These are phyloP conservation scores for Gobiocypris rarus DNA, from an alignment of 2,113 vertebrate species.

Conservation along the genomic window DNA sequence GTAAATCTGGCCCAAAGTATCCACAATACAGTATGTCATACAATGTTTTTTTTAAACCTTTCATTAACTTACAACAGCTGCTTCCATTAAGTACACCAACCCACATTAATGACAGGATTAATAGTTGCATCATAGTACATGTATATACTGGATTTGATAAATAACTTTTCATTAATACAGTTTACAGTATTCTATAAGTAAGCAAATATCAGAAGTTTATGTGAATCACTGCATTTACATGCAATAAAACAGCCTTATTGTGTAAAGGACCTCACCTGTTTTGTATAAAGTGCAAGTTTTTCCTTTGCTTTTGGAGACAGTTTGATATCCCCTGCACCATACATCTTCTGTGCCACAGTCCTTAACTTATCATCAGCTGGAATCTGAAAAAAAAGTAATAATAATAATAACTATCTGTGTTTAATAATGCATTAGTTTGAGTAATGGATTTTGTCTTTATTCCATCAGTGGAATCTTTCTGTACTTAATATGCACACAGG, in stretches of 20 bases:
- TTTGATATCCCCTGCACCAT: slow-evolving; percentile 81
- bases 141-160: background rate
- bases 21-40: background rate
- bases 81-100: background rate
- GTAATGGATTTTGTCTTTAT: background rate
- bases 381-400: slow-evolving; percentile 67
- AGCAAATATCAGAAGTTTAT: background rate
- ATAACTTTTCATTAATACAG: background rate
- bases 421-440: background rate
- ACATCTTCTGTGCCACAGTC: slow-evolving; percentile 82
- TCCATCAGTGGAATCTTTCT: background rate
- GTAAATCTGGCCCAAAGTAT: background rate
- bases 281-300: slow-evolving; percentile 81
- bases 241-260: background rate
- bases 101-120: background rate
- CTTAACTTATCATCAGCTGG: slow-evolving; percentile 82
- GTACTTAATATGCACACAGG: slow-evolving; percentile 1
- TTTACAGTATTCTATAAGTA: background rate
- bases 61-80: background rate
- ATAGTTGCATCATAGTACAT: background rate
- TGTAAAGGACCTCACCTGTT: slow-evolving; percentile 74
- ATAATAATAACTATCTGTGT: background rate
- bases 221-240: background rate
- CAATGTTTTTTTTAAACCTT: background rate
- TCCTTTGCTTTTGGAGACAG: slow-evolving; percentile 81